These are phyloP conservation scores for Sesamia nonagrioides DNA, from an alignment of 1,140 invertebrate species.

Conservation along the genomic window DNA sequence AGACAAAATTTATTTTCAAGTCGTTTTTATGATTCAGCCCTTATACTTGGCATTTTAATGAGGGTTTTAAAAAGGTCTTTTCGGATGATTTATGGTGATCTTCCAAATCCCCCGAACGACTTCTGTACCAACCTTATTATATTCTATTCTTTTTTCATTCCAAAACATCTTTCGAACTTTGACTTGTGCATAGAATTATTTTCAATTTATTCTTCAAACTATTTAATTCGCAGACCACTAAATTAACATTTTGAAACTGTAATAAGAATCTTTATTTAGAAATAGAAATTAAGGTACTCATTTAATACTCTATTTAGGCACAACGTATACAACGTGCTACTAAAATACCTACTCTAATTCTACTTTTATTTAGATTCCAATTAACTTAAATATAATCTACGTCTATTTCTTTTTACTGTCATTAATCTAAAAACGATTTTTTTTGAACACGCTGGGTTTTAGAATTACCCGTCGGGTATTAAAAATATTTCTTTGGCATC, in stretches of 20 bases:
- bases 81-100: conserved; percentile 69
- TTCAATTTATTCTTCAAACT: background rate
- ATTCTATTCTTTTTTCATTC: conserved; percentile 22
- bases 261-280: conserved; percentile 3
- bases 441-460: too few species aligned
- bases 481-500: too few species aligned
- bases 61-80: conserved; percentile 61
- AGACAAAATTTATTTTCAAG: conserved; percentile 39
- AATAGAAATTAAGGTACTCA: too few species aligned
- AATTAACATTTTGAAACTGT: background rate
- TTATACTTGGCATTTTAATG: conserved; percentile 67
- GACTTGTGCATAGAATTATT: background rate
- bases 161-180: conserved; percentile 26
- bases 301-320: too few species aligned
- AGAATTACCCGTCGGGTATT: too few species aligned
- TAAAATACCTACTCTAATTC: too few species aligned
- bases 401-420: too few species aligned
- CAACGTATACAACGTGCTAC: too few species aligned
- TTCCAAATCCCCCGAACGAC: conserved; percentile 58
- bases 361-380: too few species aligned
- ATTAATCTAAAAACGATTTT: too few species aligned
- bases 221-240: background rate
- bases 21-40: conserved; percentile 65
- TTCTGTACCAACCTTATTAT: conserved; percentile 36
- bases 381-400: too few species aligned